phyloP scores from a whole-genome alignment of 2,888 invertebrate species.

The Aquatica leii region DNA sequence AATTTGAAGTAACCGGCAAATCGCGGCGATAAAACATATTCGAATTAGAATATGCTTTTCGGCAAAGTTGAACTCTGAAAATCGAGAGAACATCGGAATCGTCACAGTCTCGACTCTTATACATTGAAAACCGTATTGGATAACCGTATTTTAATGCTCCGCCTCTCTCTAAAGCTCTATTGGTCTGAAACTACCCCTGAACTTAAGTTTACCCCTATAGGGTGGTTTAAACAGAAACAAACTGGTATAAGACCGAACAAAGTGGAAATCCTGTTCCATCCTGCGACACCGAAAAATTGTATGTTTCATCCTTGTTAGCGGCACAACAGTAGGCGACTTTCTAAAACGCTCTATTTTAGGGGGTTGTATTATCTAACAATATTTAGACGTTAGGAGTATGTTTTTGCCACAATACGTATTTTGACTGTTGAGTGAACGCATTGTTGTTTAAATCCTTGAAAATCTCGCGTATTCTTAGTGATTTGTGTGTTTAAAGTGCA shows the following conservation, averaged over 20 bases:
- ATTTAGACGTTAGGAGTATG: conserved; percentile 59
- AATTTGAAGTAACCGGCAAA: conserved; percentile 35
- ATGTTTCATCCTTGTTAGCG: conserved; percentile 44
- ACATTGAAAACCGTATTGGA: conserved; percentile 64
- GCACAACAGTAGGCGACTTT: conserved; percentile 41
- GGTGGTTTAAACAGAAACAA: conserved; percentile 54
- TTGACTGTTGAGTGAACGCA: conserved; percentile 51
- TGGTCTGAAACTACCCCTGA: conserved; percentile 60
- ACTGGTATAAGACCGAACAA: conserved; percentile 43
- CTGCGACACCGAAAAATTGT: conserved; percentile 27
- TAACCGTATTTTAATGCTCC: conserved; percentile 60
- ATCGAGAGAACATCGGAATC: conserved; percentile 24
- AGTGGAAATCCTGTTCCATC: conserved; percentile 39
- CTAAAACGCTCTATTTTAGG: conserved; percentile 39
- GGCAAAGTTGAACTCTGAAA: conserved; percentile 28
- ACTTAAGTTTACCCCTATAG: conserved; percentile 62
- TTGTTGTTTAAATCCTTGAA: conserved; percentile 40
- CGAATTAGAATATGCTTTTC: conserved; percentile 47
- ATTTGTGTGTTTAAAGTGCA: conserved; percentile 29
- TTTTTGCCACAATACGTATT: conserved; percentile 59
- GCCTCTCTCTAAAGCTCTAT: conserved; percentile 58
- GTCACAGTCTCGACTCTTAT: conserved; percentile 40
- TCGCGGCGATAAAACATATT: conserved; percentile 44
- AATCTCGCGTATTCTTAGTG: conserved; percentile 31
- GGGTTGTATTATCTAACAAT: conserved; percentile 59